These are phyloP conservation scores for Cephonodes hylas DNA, from an alignment of 2,888 invertebrate genomes.

Conservation along the genomic window DNA sequence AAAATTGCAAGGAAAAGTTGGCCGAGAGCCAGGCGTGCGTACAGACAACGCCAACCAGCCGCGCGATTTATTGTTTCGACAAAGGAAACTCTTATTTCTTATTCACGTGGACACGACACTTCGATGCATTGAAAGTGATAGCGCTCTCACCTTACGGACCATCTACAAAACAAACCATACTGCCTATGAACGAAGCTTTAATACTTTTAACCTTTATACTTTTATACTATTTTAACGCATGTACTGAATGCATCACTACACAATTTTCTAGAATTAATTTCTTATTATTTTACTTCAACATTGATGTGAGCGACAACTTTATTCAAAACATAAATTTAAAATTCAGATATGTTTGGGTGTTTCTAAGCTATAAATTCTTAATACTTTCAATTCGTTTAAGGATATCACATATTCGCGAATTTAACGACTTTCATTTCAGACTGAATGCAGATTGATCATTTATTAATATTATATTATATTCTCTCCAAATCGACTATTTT, in stretches of 20 bases:
- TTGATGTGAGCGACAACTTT: too few relatives aligned
- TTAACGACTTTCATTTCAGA: not conserved
- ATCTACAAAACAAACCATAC: not conserved
- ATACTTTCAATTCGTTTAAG: too few relatives aligned
- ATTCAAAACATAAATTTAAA: too few relatives aligned
- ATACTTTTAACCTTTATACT: not conserved
- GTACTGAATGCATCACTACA: not conserved
- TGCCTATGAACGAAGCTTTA: not conserved
- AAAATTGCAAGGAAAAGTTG: conserved; percentile 72
- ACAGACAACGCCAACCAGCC: conserved; percentile 33
- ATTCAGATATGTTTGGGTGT: not conserved
- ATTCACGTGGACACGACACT: conserved; percentile 51
- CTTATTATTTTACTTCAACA: too few relatives aligned
- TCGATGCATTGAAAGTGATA: conserved; percentile 46
- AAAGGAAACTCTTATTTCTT: conserved; percentile 64
- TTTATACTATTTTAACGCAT: not conserved
- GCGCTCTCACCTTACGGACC: conserved; percentile 25
- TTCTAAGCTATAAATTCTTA: not conserved
- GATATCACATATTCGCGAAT: not conserved
- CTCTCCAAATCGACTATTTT: not conserved
- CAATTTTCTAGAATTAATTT: not conserved
- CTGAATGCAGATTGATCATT: not conserved
- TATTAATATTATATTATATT: not conserved
- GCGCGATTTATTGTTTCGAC: conserved; percentile 56
- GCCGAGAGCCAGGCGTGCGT: conserved; percentile 54